These are phyloP conservation scores for Xenopus petersii DNA, from an alignment of 2,797 vertebrate genomes.

Conservation along the genomic window DNA sequence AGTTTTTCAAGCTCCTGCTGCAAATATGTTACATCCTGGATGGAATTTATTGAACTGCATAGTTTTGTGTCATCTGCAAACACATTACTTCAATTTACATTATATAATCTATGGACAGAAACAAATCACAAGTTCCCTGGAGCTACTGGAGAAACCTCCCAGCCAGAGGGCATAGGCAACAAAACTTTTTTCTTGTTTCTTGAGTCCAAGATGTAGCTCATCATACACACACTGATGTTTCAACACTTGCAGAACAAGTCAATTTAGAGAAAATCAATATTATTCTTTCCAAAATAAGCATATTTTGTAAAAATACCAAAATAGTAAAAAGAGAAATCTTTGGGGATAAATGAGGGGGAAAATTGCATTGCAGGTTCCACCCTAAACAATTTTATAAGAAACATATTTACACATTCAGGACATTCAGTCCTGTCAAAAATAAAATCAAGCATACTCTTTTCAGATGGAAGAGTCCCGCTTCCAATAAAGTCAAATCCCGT, in stretches of 20 bases:
- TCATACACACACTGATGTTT: too few relatives aligned
- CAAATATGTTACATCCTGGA: too few relatives aligned
- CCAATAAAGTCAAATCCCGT: neutral
- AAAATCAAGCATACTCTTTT: slow-evolving; percentile 6
- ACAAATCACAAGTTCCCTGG: too few relatives aligned
- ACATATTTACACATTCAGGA: slow-evolving; percentile 29
- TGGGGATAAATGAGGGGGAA: slow-evolving; percentile 3
- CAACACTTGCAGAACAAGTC: neutral
- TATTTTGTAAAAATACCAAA: slow-evolving; percentile 32
- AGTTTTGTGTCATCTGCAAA: too few relatives aligned
- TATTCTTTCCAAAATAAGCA: slow-evolving; percentile 6
- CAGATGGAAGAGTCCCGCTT: slow-evolving; percentile 12
- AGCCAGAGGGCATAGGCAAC: too few relatives aligned
- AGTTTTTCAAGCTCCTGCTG: too few relatives aligned
- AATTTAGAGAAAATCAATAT: slow-evolving; percentile 6
- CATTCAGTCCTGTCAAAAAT: slow-evolving; percentile 23
- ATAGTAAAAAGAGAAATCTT: slow-evolving; percentile 1
- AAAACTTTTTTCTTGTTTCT: too few relatives aligned
- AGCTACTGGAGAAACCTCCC: too few relatives aligned
- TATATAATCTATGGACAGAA: too few relatives aligned
- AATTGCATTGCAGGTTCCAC: slow-evolving; percentile 30
- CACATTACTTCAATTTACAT: too few relatives aligned
- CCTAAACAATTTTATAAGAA: slow-evolving; percentile 45
- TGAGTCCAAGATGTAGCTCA: too few relatives aligned
- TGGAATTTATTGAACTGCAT: too few relatives aligned